Evolutionary conservation across 1,140 invertebrate genomes (phyloP), one percentile per base, ranked within the genome.

Genomic region (Anastrepha obliqua): DNA sequence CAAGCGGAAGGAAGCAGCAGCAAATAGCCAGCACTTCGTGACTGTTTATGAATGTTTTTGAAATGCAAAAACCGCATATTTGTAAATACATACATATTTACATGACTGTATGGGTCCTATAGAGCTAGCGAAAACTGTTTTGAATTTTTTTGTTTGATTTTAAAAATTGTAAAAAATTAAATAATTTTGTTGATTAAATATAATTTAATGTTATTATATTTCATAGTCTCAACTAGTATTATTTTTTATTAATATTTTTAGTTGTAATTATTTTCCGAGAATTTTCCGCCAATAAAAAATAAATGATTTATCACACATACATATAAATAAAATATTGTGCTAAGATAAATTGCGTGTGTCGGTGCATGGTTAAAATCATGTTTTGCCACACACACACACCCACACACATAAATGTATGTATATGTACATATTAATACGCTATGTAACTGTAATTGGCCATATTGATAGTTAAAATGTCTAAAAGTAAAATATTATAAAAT

Each of bases 401-500:
- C n/a, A n/a, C 4, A 17, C 15, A 62, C 13, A 62, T 62, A 62
- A 9, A 62, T 55, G 11, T 62, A 62, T 62, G 60, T 62, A 62
- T 2, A 5, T 62, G 60, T 62, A 62, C n/a, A 42, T 47, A 74
- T 74, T 81, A 81, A 81, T 20, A 55, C 47, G n/a, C 47, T 81
- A 81, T 81, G 39, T 88, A 88, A 88, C 65, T 88, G 91, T 92
- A 92, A 92, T 92, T 92, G 91, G 91, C 91, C 91, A 92, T 92
- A 92, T 92, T 92, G 90, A 92, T 92, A 92, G 91, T 92, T 92
- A 90, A 92, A 91, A 81, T 55, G 47, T 81, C 47, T 91, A 92
- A 92, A 92, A 90, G 29, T n/a, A 17, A 17, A 87, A 78, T 47
- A 87, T 74, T 74, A 70, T 90, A 88, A 88, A 89, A 88, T 62